These are phyloP conservation scores for Tridacna gigas DNA, from an alignment of 2,888 invertebrate genomes.

Conservation along the genomic window DNA sequence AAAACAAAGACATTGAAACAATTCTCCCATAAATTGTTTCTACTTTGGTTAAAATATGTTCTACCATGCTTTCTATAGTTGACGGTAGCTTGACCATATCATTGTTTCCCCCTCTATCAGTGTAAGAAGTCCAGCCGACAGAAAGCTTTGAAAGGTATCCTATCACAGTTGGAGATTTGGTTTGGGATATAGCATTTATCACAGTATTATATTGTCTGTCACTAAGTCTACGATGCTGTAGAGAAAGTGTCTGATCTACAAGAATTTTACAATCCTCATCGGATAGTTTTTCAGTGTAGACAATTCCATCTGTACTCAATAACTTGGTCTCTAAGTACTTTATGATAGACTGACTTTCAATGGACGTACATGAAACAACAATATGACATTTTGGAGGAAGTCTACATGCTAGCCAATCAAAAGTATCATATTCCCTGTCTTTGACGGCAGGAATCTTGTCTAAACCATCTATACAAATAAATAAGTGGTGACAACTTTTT, in stretches of 20 bases:
- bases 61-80: slow-evolving; percentile 36
- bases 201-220: slow-evolving; percentile 53
- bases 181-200: slow-evolving; percentile 38
- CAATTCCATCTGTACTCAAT: slow-evolving; percentile 49
- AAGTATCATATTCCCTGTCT: slow-evolving; percentile 48
- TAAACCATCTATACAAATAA: slow-evolving; percentile 66
- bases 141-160: slow-evolving; percentile 35
- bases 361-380: slow-evolving; percentile 66
- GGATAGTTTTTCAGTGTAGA: slow-evolving; percentile 54
- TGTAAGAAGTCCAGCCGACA: slow-evolving; percentile 48
- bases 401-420: slow-evolving; percentile 73
- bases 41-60: slow-evolving; percentile 38
- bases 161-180: slow-evolving; percentile 49
- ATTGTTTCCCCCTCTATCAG: background rate
- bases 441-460: slow-evolving; percentile 73
- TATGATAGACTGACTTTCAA: slow-evolving; percentile 39
- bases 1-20: slow-evolving; percentile 64
- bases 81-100: background rate
- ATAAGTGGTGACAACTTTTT: slow-evolving; percentile 61
- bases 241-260: slow-evolving; percentile 45
- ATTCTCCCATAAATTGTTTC: slow-evolving; percentile 66
- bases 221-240: slow-evolving; percentile 48
- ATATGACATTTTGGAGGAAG: slow-evolving; percentile 75
- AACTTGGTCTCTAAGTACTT: slow-evolving; percentile 58
- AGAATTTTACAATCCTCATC: slow-evolving; percentile 52